phyloP scores from a whole-genome alignment of 2,113 vertebrate species.

The Corvus hawaiiensis region DNA sequence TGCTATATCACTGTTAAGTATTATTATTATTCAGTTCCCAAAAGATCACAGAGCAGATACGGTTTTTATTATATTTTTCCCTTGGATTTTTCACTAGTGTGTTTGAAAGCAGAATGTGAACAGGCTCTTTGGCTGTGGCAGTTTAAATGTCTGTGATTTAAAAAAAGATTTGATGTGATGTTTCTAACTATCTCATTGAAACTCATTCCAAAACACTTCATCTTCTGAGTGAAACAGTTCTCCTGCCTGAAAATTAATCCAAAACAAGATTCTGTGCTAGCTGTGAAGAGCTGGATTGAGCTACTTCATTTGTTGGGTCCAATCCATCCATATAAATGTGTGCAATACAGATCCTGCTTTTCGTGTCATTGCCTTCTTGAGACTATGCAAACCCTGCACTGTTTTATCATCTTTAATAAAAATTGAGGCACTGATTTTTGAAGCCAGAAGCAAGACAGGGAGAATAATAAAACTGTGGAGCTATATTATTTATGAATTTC shows the following conservation, averaged over 20 bases:
- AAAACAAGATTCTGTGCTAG: background rate
- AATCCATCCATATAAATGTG: background rate
- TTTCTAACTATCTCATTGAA: slow-evolving; percentile 28
- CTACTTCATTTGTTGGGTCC: background rate
- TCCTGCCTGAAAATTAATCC: slow-evolving; percentile 34
- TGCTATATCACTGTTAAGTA: background rate
- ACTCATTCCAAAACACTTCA: slow-evolving; percentile 28
- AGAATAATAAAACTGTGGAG: background rate
- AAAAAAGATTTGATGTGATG: slow-evolving; percentile 14
- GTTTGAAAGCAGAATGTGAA: background rate
- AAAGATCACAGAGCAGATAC: background rate
- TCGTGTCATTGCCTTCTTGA: background rate
- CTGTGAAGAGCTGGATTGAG: background rate
- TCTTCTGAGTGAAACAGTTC: slow-evolving; percentile 17
- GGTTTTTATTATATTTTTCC: background rate
- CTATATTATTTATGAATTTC: background rate
- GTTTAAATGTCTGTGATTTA: background rate
- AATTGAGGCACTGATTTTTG: background rate
- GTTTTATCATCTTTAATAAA: background rate
- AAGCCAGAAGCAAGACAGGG: background rate
- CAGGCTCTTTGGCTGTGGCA: background rate
- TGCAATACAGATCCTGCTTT: background rate
- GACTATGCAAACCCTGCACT: background rate
- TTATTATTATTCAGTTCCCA: background rate
- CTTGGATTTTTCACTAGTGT: background rate